Conservation (phyloP, 2,888 invertebrate genomes). For the Nebria salina region DNA sequence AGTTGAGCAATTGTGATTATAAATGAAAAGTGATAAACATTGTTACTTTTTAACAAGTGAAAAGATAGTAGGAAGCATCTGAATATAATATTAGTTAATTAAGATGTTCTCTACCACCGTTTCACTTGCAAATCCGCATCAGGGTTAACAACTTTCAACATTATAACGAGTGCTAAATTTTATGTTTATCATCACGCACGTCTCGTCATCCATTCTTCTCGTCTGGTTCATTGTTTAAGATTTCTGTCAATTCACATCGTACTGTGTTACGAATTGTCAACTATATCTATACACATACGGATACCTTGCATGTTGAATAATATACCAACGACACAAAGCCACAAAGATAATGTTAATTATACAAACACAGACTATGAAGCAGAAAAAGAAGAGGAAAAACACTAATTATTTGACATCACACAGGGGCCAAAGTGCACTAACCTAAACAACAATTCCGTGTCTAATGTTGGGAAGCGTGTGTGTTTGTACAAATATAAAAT, state of each 20-base stretch:
- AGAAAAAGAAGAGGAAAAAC: background rate
- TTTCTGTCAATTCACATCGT: background rate
- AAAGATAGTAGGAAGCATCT: too few relatives aligned
- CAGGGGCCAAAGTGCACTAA: background rate
- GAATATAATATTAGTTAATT: too few relatives aligned
- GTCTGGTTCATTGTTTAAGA: background rate
- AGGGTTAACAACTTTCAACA: background rate
- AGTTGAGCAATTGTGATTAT: too few relatives aligned
- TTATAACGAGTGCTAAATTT: background rate
- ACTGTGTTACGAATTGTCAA: background rate
- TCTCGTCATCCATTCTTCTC: background rate
- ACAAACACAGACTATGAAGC: background rate
- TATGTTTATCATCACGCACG: background rate
- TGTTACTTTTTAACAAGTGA: too few relatives aligned
- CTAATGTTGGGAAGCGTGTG: background rate
- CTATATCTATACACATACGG: background rate
- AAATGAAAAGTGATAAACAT: too few relatives aligned
- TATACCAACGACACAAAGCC: background rate
- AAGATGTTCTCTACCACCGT: too few relatives aligned
- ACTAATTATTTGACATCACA: background rate
- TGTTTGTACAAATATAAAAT: background rate
- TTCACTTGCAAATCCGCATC: too few relatives aligned
- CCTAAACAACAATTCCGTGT: background rate
- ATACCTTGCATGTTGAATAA: background rate
- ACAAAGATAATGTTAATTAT: background rate